Conservation (phyloP, 2,797 vertebrate genomes). For the Euphonia xanthogaster region DNA sequence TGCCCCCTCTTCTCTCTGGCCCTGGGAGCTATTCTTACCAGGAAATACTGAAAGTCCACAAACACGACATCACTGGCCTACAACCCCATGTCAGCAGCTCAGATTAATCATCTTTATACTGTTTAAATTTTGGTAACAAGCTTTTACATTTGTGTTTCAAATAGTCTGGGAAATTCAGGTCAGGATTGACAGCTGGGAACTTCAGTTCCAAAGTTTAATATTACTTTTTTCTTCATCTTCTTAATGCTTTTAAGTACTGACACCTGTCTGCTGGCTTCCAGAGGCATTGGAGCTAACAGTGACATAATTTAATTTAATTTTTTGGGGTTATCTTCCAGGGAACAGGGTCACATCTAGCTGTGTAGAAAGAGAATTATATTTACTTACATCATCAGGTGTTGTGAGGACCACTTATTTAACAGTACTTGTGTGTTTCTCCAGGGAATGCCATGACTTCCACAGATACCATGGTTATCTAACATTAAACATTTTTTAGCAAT, state of each 20-base stretch:
- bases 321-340: background rate
- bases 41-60: background rate
- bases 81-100: background rate
- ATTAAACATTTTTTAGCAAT: background rate
- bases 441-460: background rate
- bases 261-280: background rate
- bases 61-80: background rate
- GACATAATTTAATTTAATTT: background rate
- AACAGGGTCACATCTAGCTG: background rate
- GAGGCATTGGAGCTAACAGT: background rate
- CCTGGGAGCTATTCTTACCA: slow-evolving; percentile 20
- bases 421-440: background rate
- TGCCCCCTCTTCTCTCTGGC: background rate
- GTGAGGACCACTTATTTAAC: background rate
- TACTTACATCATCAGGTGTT: background rate
- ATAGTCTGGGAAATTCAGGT: background rate
- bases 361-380: background rate
- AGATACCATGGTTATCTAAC: background rate
- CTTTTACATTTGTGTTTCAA: slow-evolving; percentile 6
- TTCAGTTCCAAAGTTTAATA: background rate
- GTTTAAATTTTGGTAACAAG: slow-evolving; percentile 6
- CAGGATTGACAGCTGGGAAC: background rate
- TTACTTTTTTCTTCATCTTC: background rate
- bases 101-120: slow-evolving; percentile 3
- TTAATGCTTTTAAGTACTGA: background rate